phyloP scores from a whole-genome alignment of 2,113 vertebrate species.

The Toxotes chatareus region DNA sequence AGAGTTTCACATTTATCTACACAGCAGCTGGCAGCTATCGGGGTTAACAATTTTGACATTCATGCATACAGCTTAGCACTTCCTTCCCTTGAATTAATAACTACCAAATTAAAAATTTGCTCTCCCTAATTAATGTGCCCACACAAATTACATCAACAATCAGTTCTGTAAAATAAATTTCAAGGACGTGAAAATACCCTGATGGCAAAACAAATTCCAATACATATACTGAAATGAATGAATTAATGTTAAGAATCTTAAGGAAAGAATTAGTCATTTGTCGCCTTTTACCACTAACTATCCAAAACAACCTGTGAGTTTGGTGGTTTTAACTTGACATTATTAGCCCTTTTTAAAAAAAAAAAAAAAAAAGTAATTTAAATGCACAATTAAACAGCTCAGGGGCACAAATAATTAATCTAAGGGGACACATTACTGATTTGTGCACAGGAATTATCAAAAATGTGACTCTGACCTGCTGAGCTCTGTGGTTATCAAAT shows the following conservation, averaged over 20 bases:
- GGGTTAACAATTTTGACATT: too few species aligned
- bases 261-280: background rate
- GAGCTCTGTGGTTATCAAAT: constrained; percentile 30
- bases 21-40: too few species aligned
- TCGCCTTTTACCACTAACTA: background rate
- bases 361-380: background rate
- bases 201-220: background rate
- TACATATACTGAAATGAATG: background rate
- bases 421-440: background rate
- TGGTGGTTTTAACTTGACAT: background rate
- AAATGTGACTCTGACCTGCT: constrained; percentile 4
- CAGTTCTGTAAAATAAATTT: background rate
- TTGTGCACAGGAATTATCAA: constrained; percentile 1
- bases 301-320: constrained; percentile 14
- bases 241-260: background rate
- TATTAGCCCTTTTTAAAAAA: background rate
- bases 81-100: background rate
- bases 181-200: background rate
- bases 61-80: too few species aligned
- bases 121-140: background rate
- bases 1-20: background rate
- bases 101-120: constrained; percentile 2
- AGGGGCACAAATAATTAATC: background rate
- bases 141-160: constrained; percentile 8
- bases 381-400: background rate